Conservation (phyloP, 1,140 invertebrate species). For the Rhizoglyphus robini region DNA sequence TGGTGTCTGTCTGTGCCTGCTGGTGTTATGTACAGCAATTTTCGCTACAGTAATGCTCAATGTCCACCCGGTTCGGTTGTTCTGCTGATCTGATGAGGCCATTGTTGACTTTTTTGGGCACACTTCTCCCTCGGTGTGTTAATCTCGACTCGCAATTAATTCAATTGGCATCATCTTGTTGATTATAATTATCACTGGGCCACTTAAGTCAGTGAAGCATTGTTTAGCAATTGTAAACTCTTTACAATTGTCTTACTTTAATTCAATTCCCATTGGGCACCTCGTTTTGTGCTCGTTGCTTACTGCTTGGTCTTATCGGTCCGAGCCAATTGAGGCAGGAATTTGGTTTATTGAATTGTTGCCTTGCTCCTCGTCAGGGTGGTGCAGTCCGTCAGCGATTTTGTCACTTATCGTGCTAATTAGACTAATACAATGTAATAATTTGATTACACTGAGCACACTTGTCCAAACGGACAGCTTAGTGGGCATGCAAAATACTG, state of each 20-base stretch:
- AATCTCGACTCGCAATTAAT: not conserved
- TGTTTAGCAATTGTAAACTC: not conserved
- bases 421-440: too few relatives aligned
- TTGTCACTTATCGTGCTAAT: not conserved
- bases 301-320: not conserved
- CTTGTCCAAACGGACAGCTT: too few relatives aligned
- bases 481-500: too few relatives aligned
- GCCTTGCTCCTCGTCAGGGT: too few relatives aligned
- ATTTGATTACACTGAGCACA: not conserved
- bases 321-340: too few relatives aligned
- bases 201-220: not conserved
- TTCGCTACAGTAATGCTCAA: not conserved
- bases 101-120: not conserved
- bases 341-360: not conserved
- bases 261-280: not conserved
- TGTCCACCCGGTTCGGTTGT: too few relatives aligned
- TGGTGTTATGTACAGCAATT: too few relatives aligned
- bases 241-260: not conserved
- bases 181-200: not conserved
- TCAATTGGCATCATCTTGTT: slow-evolving; percentile 10
- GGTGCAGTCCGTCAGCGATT: too few relatives aligned
- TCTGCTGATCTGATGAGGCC: not conserved
- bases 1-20: too few relatives aligned
- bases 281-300: too few relatives aligned
- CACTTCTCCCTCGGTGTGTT: not conserved